Percentiles rank a stretch among this genome's conserved stretches.
These are phyloP conservation scores for Hephaestus fuliginosus DNA, from an alignment of 2,797 vertebrate genomes.

Conservation along the genomic window DNA sequence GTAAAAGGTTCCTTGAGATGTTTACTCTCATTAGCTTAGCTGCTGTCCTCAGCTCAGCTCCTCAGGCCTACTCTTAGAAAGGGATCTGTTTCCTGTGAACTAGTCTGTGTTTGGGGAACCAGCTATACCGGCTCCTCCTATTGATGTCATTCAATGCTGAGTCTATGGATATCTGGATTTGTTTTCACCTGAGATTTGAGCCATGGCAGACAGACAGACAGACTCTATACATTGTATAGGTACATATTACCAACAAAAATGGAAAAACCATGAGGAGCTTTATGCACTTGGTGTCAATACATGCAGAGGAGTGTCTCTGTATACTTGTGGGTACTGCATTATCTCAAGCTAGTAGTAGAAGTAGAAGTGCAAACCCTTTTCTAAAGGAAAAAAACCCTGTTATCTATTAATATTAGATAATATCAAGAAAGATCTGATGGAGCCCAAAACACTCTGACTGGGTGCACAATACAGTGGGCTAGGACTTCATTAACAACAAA, in stretches of 20 bases:
- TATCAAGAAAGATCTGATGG: neutral
- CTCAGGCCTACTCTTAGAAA: neutral
- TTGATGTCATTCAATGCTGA: neutral
- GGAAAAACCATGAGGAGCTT: neutral
- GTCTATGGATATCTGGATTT: neutral
- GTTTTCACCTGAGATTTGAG: slow-evolving; percentile 9
- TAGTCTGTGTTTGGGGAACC: neutral
- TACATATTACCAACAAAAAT: neutral
- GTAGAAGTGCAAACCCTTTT: neutral
- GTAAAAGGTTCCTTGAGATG: neutral
- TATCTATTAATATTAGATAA: slow-evolving; percentile 6
- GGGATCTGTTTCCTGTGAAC: neutral
- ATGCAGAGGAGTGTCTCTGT: neutral
- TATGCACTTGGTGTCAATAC: neutral
- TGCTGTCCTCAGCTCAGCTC: neutral
- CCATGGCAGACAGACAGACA: neutral
- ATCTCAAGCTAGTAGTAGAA: neutral
- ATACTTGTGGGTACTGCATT: neutral
- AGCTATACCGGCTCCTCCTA: neutral
- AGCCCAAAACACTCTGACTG: neutral
- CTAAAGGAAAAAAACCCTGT: slow-evolving; percentile 1
- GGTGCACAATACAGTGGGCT: neutral
- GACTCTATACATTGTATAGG: neutral
- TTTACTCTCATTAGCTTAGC: neutral
- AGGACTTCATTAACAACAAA: neutral